Evolutionary conservation across 2,888 invertebrate species (phyloP).

Genomic region (Apamea sordens): DNA sequence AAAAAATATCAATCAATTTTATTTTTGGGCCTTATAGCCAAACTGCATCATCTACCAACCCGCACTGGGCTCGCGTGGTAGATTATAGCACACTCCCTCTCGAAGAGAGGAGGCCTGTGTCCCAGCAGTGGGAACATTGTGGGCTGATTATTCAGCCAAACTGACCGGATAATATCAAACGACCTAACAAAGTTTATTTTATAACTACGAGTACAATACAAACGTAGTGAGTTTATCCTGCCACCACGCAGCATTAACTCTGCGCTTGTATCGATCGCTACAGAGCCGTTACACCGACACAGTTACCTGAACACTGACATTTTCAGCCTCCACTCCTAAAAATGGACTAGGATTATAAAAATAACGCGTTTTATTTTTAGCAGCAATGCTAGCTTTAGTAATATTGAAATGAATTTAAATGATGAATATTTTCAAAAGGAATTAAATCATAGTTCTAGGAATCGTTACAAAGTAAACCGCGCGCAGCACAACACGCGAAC

Average conservation of each 20-base stretch:
- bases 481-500: background rate
- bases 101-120: background rate
- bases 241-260: conserved; percentile 40
- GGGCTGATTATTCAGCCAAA: background rate
- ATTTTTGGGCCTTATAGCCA: no score
- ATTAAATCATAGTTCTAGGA: background rate
- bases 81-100: background rate
- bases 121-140: background rate
- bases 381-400: background rate
- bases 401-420: background rate
- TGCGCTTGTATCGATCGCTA: conserved; percentile 34
- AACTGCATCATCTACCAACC: background rate
- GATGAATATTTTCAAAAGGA: no score
- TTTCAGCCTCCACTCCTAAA: conserved; percentile 21
- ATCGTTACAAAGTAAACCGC: background rate
- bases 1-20: no score
- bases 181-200: conserved; percentile 1
- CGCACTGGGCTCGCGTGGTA: background rate
- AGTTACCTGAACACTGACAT: conserved; percentile 45
- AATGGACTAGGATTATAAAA: conserved; percentile 38
- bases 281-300: conserved; percentile 38
- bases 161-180: conserved; percentile 1
- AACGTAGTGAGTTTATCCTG: conserved; percentile 18
- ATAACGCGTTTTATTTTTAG: conserved; percentile 17
- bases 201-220: conserved; percentile 12